Evolutionary conservation across 2,888 invertebrate genomes (phyloP), one percentile per base, ranked within the genome.

Genomic region (Geotrupes spiniger): DNA sequence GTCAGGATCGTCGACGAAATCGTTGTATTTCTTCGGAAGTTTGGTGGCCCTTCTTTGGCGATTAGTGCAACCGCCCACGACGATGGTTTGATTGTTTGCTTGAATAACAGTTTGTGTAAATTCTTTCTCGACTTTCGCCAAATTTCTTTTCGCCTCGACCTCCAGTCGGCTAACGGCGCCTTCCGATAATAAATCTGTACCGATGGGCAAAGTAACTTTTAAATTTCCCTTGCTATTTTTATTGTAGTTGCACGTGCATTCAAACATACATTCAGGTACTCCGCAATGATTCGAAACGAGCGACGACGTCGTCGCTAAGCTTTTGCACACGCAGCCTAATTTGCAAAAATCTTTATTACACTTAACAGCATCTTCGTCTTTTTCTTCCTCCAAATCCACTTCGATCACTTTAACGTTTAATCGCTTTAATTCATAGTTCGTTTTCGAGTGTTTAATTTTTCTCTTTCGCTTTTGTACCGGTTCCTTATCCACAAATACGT

Each of bases 31-130:
- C 64, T 79, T 81, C 2, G 85, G 80, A 1, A 76, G 66, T 69
- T 82, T 83, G 33, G 77, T 77, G 56, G 77, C 77, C 57, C 85
- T 71, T 61, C 74, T 79, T 42, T 77, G 72, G 67, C 77, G 62
- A 65, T 74, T 72, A 53, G 73, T 70, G 21, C 70, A 71, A 4
- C 76, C 71, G 51, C 83, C 83, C 17, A 86, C 74, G 5, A 85
- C 68, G 57, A 85, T 78, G 39, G 82, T 82, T 68, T 82, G 80
- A 60, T 84, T 78, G 16, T 80, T 81, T 6, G 82, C 79, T 31
- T 83, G 71, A 44, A 87, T 81, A 15, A 87, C 78, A 2, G 87
- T 87, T 59, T 85, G 84, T 10, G 82, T 84, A 68, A 87, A 87
- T 62, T 85, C 85, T 65, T 82, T 78, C 66, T 87, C 86, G 61